Percentiles rank a stretch among this genome's conserved stretches.
Evolutionary conservation across 2,888 invertebrate species (phyloP).

Genomic region (Acheta domesticus): DNA sequence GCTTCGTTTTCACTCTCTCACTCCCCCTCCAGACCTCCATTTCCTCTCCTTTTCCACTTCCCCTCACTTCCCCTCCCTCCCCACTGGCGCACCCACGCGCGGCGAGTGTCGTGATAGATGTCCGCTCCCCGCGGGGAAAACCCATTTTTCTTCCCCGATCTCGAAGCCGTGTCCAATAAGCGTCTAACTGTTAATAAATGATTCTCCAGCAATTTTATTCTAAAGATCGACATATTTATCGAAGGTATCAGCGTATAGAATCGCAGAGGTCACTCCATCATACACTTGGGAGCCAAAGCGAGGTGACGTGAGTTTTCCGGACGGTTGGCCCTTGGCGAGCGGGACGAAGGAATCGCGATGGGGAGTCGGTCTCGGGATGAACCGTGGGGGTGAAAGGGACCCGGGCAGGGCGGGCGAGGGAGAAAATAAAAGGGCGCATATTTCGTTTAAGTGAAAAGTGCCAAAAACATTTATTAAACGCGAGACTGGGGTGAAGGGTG

Average conservation of each 20-base stretch:
- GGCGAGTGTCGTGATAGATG: neutral
- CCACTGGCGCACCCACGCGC: neutral
- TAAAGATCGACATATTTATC: conserved; percentile 18
- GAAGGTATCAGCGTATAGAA: neutral
- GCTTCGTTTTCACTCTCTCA: too few species aligned
- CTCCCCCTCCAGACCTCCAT: too few species aligned
- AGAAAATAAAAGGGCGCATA: conserved; percentile 10
- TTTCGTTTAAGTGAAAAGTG: conserved; percentile 18
- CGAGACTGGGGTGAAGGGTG: neutral
- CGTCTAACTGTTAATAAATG: conserved; percentile 18
- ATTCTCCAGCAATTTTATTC: neutral
- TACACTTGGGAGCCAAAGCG: neutral
- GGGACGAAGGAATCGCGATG: neutral
- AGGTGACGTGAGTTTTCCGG: neutral
- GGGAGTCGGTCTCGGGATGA: neutral
- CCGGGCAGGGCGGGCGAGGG: neutral
- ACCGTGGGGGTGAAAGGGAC: neutral
- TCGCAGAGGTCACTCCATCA: neutral
- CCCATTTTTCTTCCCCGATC: neutral
- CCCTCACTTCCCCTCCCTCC: neutral
- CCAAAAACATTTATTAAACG: conserved; percentile 18
- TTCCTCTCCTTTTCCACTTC: too few species aligned
- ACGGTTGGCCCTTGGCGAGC: neutral
- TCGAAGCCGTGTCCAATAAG: conserved; percentile 18
- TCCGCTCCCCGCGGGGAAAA: neutral